These are phyloP conservation scores for Campaea margaritaria DNA, from an alignment of 2,888 invertebrate species.

Conservation along the genomic window DNA sequence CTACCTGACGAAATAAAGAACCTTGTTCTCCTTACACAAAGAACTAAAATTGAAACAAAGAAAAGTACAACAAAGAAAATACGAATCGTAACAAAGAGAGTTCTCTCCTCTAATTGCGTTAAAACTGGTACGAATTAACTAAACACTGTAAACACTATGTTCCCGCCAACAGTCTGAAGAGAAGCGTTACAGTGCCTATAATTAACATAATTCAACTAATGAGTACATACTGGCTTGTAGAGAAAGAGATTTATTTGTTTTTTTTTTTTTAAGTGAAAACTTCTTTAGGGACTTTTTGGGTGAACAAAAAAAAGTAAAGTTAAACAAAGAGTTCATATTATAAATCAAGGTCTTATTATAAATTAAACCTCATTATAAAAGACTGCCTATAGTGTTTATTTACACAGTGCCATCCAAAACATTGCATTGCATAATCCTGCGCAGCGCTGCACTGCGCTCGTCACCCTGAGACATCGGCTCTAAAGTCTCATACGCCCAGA, in stretches of 20 bases:
- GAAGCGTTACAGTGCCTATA: background rate
- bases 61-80: constrained; percentile 6
- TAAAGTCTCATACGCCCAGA: too few species aligned
- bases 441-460: too few species aligned
- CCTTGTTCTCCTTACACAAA: background rate
- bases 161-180: constrained; percentile 1
- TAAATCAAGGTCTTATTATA: too few species aligned
- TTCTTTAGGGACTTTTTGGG: too few species aligned
- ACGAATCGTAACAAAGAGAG: constrained; percentile 28
- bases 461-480: too few species aligned
- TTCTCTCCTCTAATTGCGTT: constrained; percentile 31
- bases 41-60: background rate
- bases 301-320: too few species aligned
- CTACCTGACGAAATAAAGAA: background rate
- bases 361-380: too few species aligned
- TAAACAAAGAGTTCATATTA: too few species aligned
- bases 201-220: background rate
- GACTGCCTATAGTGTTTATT: too few species aligned
- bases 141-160: constrained; percentile 19
- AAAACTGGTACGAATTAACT: constrained; percentile 21
- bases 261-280: too few species aligned
- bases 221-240: background rate
- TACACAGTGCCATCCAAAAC: too few species aligned
- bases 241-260: background rate
- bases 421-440: too few species aligned